Conservation (phyloP, 2,113 vertebrate species). For the Poecilia latipinna region DNA sequence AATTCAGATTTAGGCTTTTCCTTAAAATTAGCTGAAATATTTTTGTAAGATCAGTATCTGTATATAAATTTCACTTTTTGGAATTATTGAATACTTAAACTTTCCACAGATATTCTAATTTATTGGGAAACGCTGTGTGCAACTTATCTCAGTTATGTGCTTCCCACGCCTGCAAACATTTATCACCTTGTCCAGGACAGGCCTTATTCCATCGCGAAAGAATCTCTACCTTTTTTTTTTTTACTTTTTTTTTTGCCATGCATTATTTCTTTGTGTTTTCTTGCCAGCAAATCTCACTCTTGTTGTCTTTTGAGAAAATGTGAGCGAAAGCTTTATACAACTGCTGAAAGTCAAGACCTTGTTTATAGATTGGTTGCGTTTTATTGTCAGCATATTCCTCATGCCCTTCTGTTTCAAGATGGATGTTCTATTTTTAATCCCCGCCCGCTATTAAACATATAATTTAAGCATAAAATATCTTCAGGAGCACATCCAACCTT, state of each 20-base stretch:
- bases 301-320: background rate
- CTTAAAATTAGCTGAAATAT: no score
- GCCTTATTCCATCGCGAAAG: no score
- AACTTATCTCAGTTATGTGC: no score
- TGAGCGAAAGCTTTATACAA: background rate
- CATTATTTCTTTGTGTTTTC: background rate
- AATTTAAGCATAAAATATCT: background rate
- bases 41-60: no score
- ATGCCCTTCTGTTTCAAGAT: no score
- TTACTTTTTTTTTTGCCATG: background rate
- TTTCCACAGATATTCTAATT: no score
- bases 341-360: background rate
- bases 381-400: background rate
- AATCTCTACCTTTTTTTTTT: no score
- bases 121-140: no score
- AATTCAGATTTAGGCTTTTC: background rate
- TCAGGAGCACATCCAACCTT: background rate
- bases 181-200: no score
- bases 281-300: background rate
- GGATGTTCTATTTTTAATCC: background rate
- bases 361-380: background rate
- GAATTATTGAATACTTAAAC: no score
- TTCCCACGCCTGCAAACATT: no score
- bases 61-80: no score
- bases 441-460: background rate